These are phyloP conservation scores for Hydrocynus forskahlii DNA, from an alignment of 2,797 vertebrate species.

Conservation along the genomic window DNA sequence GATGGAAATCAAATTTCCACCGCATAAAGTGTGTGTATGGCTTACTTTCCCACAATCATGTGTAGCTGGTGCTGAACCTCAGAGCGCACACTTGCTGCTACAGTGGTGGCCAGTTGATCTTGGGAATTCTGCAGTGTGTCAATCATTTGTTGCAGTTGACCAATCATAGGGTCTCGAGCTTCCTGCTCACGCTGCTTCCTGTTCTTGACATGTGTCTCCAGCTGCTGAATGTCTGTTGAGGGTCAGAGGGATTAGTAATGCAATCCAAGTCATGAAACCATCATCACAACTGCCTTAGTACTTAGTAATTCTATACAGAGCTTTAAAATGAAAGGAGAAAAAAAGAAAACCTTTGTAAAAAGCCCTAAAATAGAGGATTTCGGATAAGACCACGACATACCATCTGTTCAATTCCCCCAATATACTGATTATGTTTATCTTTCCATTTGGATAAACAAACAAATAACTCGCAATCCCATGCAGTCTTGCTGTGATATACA, in stretches of 20 bases:
- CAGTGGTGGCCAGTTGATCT: constrained; percentile 86
- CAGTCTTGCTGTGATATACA: constrained; percentile 13
- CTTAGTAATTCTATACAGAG: background rate
- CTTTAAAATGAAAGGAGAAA: too few relatives aligned
- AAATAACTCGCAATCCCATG: background rate
- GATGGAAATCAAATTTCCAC: background rate
- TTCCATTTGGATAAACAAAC: constrained; percentile 15
- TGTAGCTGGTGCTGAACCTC: constrained; percentile 96
- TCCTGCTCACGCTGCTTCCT: constrained; percentile 90
- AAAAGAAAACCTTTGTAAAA: constrained; percentile 3
- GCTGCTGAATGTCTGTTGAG: constrained; percentile 88
- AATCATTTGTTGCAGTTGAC: constrained; percentile 89
- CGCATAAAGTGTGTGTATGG: constrained; percentile 23
- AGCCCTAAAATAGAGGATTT: constrained; percentile 2
- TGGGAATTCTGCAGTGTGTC: constrained; percentile 86
- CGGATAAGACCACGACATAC: constrained; percentile 8
- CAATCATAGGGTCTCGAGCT: constrained; percentile 83
- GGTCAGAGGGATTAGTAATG: constrained; percentile 5
- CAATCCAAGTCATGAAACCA: constrained; percentile 8
- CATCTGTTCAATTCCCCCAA: constrained; percentile 9
- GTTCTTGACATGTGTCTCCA: constrained; percentile 90
- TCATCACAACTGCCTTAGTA: background rate
- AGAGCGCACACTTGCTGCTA: constrained; percentile 83
- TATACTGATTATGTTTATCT: constrained; percentile 9
- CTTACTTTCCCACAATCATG: constrained; percentile 92